Percentiles rank a stretch among this genome's conserved stretches.
These are phyloP conservation scores for Callyntrura sp. DNA, from an alignment of 2,888 invertebrate genomes.

Conservation along the genomic window DNA sequence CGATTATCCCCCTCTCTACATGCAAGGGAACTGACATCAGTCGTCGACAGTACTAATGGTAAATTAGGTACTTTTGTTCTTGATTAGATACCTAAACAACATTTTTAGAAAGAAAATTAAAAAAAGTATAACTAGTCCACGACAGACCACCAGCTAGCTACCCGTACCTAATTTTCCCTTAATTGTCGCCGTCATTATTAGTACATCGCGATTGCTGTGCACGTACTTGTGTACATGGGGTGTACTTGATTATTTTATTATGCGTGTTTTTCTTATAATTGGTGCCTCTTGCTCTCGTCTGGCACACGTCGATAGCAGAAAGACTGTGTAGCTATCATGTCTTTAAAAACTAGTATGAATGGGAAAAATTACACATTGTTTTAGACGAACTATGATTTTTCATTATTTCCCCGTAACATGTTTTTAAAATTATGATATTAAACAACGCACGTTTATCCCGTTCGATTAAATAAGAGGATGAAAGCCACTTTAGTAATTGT, in stretches of 20 bases:
- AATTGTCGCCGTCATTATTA: constrained; percentile 33
- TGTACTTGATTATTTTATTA: constrained; percentile 12
- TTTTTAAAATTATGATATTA: background rate
- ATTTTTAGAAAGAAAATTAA: constrained; percentile 23
- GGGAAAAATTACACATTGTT: background rate
- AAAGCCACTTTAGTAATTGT: constrained; percentile 3
- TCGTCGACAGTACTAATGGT: background rate
- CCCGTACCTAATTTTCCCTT: constrained; percentile 22
- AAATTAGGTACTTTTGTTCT: background rate
- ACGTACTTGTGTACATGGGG: background rate
- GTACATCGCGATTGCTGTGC: background rate
- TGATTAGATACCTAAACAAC: background rate
- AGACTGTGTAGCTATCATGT: background rate
- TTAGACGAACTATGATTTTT: background rate
- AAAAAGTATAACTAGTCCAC: constrained; percentile 19
- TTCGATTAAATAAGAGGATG: background rate
- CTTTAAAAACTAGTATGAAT: background rate
- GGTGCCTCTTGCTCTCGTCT: constrained; percentile 37
- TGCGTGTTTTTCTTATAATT: constrained; percentile 48
- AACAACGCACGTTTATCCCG: background rate
- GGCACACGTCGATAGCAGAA: constrained; percentile 20
- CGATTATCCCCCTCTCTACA: too few species aligned
- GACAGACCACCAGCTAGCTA: constrained; percentile 37
- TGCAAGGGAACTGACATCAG: too few species aligned
- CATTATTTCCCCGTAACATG: constrained; percentile 36